Evolutionary conservation across 2,113 vertebrate genomes (phyloP), one percentile per base, ranked within the genome.

Genomic region (Embiotoca jacksoni): DNA sequence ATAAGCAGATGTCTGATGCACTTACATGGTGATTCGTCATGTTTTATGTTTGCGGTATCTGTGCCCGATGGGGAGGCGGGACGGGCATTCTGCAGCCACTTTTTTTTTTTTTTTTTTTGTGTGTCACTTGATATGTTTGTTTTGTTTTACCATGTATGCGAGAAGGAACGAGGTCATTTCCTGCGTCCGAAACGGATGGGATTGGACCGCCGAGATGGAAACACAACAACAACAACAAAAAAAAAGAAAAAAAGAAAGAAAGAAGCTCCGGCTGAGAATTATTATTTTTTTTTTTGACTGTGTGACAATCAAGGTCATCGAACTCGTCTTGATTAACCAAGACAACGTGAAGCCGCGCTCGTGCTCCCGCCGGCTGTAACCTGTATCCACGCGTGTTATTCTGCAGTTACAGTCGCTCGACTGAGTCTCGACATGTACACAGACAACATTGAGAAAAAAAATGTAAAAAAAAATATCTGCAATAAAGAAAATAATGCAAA

Each of bases 301-400:
- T 72, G 83, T 83, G 90, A 92, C 90, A 92, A 93, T 91, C 90
- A 88, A 78, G 60, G 81, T 80, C 65, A 52, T 82, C 3, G 11
- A 61, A 71, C 35, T 68, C 16, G 67, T 86, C 83, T 76, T 73
- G 71, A 75, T 84, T 80, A 53, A 80, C 60, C 54, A 14, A 81
- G 87, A 75, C 68, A 35, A 23, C 53, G 2, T 0, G 30, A 59
- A 49, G 78, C 73, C 0, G 69, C 32, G 5, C 4, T 11, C 2
- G 49, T 46, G 67, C 16, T 64, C 62, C 74, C 13, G 10, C 49
- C 4, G 81, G 75, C 79, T 57, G 32, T 53, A 11, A 37, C 74
- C 36, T 57, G 67, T 59, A 46, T 66, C 23, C 70, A 78, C 74
- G 50, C 50, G 46, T 37, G 60, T 86, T 54, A 55, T 16, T 65